phyloP scores from a whole-genome alignment of 2,797 vertebrate genomes.

The Siniperca obscura region DNA sequence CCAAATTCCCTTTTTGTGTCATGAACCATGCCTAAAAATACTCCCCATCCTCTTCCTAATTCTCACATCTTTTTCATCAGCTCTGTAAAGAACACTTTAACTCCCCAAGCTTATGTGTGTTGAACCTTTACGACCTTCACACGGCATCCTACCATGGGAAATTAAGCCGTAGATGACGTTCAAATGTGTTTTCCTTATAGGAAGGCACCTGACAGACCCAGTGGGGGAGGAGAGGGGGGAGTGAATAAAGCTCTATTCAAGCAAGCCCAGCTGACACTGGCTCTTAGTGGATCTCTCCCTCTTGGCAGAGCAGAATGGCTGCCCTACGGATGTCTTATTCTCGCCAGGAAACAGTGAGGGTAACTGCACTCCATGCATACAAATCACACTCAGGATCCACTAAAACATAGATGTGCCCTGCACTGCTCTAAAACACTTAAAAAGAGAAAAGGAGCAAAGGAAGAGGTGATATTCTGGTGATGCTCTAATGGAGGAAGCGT shows the following conservation, averaged over 20 bases:
- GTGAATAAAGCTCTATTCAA: conserved; percentile 81
- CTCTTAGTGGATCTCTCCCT: conserved; percentile 74
- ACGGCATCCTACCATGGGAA: conserved; percentile 37
- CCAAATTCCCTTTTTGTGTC: not conserved
- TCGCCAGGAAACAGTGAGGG: conserved; percentile 81
- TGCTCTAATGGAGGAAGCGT: conserved; percentile 74
- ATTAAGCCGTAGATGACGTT: conserved; percentile 52
- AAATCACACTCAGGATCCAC: conserved; percentile 75
- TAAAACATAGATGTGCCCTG: conserved; percentile 75
- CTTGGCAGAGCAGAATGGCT: conserved; percentile 77
- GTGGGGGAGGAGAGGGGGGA: conserved; percentile 7
- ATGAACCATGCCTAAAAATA: not conserved
- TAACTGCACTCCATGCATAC: conserved; percentile 73
- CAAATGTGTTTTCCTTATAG: conserved; percentile 58
- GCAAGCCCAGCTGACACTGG: conserved; percentile 79
- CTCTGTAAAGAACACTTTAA: conserved; percentile 4
- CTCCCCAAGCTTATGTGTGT: not conserved
- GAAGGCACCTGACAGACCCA: conserved; percentile 65
- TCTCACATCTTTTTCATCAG: conserved; percentile 2
- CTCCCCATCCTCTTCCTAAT: not conserved
- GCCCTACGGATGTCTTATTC: conserved; percentile 81
- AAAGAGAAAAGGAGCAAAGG: conserved; percentile 45
- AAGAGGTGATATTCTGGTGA: conserved; percentile 69
- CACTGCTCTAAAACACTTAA: conserved; percentile 63
- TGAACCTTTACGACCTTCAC: conserved; percentile 31